phyloP scores from a whole-genome alignment of 2,113 vertebrate genomes.

The Carassius auratus region DNA sequence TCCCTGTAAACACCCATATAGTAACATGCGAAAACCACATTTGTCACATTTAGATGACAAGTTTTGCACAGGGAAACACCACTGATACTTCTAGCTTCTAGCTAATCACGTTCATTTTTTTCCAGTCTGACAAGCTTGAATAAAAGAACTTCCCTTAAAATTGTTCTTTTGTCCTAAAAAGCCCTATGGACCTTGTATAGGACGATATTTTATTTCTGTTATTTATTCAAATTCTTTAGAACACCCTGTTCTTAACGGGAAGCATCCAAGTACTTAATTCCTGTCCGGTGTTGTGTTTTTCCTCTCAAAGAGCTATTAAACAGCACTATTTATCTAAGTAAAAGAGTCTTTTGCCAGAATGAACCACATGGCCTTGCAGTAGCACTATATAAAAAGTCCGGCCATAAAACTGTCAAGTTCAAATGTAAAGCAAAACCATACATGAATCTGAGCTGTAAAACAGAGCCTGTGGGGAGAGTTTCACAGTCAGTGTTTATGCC shows the following conservation, averaged over 20 bases:
- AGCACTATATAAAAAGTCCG: constrained; percentile 52
- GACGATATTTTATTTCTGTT: neutral
- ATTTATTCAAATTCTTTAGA: constrained; percentile 3
- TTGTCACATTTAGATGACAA: neutral
- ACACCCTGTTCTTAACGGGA: constrained; percentile 29
- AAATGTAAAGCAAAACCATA: constrained; percentile 65
- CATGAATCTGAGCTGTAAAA: constrained; percentile 62
- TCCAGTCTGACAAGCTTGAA: neutral
- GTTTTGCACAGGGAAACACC: neutral
- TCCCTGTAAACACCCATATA: neutral
- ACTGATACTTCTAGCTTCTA: neutral
- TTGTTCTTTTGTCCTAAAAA: neutral
- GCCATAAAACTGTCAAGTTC: constrained; percentile 58
- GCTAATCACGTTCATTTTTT: neutral
- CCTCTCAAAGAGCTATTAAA: constrained; percentile 30
- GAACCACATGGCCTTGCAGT: constrained; percentile 32
- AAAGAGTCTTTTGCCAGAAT: constrained; percentile 20
- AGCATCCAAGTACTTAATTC: constrained; percentile 24
- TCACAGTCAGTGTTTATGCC: constrained; percentile 24
- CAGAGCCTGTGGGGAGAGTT: constrained; percentile 60
- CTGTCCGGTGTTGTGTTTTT: constrained; percentile 16
- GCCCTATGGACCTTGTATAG: neutral
- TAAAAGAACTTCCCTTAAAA: neutral
- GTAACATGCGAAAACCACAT: neutral
- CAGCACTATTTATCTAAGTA: constrained; percentile 35